Conservation (phyloP, 2,888 invertebrate genomes). For the Cacoxenus indagator region DNA sequence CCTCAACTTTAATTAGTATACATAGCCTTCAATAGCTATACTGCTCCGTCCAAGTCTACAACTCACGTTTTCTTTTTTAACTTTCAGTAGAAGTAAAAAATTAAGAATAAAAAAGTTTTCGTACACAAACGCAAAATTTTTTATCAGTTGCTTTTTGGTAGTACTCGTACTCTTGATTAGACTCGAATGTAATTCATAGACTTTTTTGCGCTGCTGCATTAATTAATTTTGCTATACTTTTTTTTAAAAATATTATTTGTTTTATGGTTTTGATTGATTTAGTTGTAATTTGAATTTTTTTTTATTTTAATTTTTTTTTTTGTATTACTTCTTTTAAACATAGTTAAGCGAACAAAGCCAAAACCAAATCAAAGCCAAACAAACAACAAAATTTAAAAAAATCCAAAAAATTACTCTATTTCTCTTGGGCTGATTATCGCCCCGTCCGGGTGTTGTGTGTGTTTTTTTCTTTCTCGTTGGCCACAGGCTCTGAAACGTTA, state of each 20-base stretch:
- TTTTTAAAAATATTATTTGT: not conserved
- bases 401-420: conserved; percentile 50
- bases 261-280: not conserved
- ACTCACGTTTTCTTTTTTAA: conserved; percentile 16
- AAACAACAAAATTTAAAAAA: conserved; percentile 36
- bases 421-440: conserved; percentile 71
- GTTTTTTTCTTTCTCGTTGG: conserved; percentile 70
- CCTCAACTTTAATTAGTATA: no score
- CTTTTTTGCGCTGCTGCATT: not conserved
- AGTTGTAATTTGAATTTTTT: not conserved
- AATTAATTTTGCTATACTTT: conserved; percentile 28
- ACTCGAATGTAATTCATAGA: not conserved
- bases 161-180: not conserved
- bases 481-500: conserved; percentile 64
- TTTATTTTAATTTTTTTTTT: not conserved
- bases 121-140: not conserved
- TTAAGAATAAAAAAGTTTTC: not conserved
- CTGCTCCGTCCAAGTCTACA: no score
- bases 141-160: not conserved
- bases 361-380: conserved; percentile 33
- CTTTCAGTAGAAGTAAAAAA: not conserved
- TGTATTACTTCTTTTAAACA: conserved; percentile 31
- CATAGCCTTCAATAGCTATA: no score
- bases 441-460: conserved; percentile 69
- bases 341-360: conserved; percentile 4